Percentiles rank a stretch among this genome's conserved stretches.
Evolutionary conservation across 1,140 invertebrate genomes (phyloP).

Genomic region (Zaprionus africanus): DNA sequence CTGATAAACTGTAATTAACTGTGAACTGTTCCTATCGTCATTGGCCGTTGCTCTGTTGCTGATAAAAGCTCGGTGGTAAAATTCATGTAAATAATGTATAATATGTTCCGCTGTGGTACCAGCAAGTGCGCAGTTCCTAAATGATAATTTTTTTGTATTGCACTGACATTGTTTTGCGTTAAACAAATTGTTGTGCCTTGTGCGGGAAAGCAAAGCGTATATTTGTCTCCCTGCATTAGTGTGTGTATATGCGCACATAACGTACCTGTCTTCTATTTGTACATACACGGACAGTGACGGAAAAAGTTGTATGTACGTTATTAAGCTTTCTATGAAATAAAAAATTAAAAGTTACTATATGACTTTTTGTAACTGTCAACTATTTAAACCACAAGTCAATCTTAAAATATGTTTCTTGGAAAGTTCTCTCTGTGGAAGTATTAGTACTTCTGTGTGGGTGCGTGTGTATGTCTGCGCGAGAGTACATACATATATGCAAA

Average conservation of each 20-base stretch:
- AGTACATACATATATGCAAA: slow-evolving; percentile 26
- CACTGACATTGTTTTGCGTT: slow-evolving; percentile 5
- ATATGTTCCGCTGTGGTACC: slow-evolving; percentile 25
- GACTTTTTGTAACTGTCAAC: neutral
- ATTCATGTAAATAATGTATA: slow-evolving; percentile 72
- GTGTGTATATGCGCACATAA: slow-evolving; percentile 31
- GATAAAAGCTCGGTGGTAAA: slow-evolving; percentile 61
- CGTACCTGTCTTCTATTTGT: slow-evolving; percentile 17
- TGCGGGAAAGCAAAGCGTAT: slow-evolving; percentile 4
- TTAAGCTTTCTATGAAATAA: slow-evolving; percentile 9
- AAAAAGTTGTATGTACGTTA: neutral
- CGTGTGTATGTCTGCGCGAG: slow-evolving; percentile 34
- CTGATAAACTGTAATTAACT: neutral
- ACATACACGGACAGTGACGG: slow-evolving; percentile 15
- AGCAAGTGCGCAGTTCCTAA: slow-evolving; percentile 64
- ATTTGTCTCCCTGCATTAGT: slow-evolving; percentile 1
- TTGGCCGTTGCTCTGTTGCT: slow-evolving; percentile 39
- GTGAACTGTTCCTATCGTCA: slow-evolving; percentile 8
- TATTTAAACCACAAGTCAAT: neutral
- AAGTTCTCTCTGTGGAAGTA: neutral
- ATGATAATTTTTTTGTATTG: slow-evolving; percentile 18
- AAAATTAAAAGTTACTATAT: neutral
- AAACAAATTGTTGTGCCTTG: slow-evolving; percentile 4
- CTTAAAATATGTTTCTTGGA: neutral
- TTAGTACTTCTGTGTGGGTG: slow-evolving; percentile 12